phyloP scores from a whole-genome alignment of 2,797 vertebrate species.

The Leuciscus waleckii region DNA sequence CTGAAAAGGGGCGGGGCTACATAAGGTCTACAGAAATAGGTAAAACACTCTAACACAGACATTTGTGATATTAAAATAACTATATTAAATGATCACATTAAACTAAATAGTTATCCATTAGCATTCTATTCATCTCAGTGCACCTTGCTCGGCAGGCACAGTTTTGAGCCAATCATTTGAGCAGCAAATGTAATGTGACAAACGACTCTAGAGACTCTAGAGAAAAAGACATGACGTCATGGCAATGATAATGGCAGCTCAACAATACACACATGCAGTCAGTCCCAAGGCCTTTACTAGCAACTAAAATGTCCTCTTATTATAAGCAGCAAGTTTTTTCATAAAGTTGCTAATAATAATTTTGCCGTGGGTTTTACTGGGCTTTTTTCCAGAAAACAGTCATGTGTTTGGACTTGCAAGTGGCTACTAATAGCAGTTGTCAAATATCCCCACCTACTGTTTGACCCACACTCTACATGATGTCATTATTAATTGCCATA shows the following conservation, averaged over 20 bases:
- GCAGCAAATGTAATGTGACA: background rate
- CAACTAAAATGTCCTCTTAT: background rate
- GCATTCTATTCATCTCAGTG: background rate
- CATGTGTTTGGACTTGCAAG: background rate
- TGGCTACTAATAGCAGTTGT: background rate
- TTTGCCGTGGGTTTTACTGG: background rate
- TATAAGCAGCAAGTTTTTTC: background rate
- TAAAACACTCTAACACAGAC: background rate
- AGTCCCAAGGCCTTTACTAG: background rate
- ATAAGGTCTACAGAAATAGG: background rate
- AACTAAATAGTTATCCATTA: background rate
- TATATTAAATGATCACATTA: background rate
- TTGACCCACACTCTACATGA: background rate
- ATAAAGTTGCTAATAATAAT: background rate
- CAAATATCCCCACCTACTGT: slow-evolving; percentile 23
- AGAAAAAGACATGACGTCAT: background rate
- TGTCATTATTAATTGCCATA: background rate
- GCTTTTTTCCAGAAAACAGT: background rate
- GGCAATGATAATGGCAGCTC: background rate
- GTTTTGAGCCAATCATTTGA: background rate
- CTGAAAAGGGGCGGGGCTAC: too few relatives aligned
- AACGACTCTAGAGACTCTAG: background rate
- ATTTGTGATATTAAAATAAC: background rate
- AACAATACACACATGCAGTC: background rate
- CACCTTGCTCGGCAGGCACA: background rate